Evolutionary conservation across 2,888 invertebrate genomes (phyloP).

Genomic region (Elysia crispata): DNA sequence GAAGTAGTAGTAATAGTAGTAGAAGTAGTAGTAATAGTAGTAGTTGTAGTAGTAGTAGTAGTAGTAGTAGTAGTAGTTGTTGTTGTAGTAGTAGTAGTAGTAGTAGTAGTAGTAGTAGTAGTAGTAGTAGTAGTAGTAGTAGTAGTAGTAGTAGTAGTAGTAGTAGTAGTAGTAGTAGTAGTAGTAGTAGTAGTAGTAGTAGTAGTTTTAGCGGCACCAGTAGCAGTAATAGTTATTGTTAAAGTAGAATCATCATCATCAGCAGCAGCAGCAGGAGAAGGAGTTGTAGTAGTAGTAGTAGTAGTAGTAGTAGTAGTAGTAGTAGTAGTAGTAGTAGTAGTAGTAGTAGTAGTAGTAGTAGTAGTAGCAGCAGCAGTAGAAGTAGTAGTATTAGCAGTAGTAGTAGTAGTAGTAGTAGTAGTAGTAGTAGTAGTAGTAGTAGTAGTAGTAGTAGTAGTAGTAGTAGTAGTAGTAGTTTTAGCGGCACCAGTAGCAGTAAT

Average conservation of each 20-base stretch:
- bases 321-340: conserved; percentile 9
- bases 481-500: neutral
- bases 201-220: too few relatives aligned
- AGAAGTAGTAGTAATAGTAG: conserved; percentile 1
- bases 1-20: conserved; percentile 1
- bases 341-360: conserved; percentile 3
- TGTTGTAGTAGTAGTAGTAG: conserved; percentile 1
- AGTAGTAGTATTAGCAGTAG: too few relatives aligned
- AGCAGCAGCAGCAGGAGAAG: too few relatives aligned
- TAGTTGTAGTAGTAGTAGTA: conserved; percentile 4
- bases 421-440: conserved; percentile 9
- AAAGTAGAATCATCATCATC: too few relatives aligned
- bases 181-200: too few relatives aligned
- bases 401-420: neutral
- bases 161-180: conserved; percentile 9
- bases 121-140: conserved; percentile 9
- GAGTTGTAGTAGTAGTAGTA: neutral
- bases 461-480: too few relatives aligned
- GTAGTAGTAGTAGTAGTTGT: conserved; percentile 1
- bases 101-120: conserved; percentile 9
- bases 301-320: conserved; percentile 9
- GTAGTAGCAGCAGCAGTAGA: too few relatives aligned
- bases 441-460: neutral
- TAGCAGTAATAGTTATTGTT: neutral
- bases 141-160: conserved; percentile 9